Evolutionary conservation across 2,113 vertebrate genomes (phyloP), one percentile per base, ranked within the genome.

Genomic region (zebrafish (Danio rerio)): DNA sequence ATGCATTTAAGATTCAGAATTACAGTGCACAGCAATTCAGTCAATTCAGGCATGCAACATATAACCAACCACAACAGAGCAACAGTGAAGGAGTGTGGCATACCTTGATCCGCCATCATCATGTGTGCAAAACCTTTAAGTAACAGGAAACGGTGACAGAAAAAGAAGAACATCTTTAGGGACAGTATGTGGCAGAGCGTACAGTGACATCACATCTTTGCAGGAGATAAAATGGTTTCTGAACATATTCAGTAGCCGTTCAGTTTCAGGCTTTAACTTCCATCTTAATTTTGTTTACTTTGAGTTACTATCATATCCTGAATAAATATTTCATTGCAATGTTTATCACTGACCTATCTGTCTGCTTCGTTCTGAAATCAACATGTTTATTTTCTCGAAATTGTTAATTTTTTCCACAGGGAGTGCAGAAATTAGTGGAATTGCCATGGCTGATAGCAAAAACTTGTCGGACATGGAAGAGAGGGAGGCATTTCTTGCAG

Each of bases 21-120:
- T 45, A 65, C 16, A 65, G 1, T 18, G 45, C 81, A 71, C 31
- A 76, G 50, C 71, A 82, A 77, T 83, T n/a, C 15, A 81, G 58
- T 65, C 70, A 85, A 45, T 4, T 66, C 31, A 56, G n/a, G 42
- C 74, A 73, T 65, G 69, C 43, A 12, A 16, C 43, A 65, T 49
- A 63, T 56, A 68, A 58, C 5, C 31, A 47, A 77, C 45, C 20
- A 6, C 10, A 59, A 21, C n/a, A 42, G 31, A n/a, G 47, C 52
- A 43, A 83, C 15, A 86, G 68, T 62, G 80, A 86, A 84, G 75
- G 70, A 81, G 87, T 90, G 86, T 87, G 6, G 92, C 94, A 89
- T 98, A 99, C 98, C 98, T 99, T 98, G 97, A 94, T 99, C 98
- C 82, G 95, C 88, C 96, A 99, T 97, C 95, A 96, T 96, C 94